Conservation (phyloP, 2,113 vertebrate species). For the Chascanopsetta lugubris region DNA sequence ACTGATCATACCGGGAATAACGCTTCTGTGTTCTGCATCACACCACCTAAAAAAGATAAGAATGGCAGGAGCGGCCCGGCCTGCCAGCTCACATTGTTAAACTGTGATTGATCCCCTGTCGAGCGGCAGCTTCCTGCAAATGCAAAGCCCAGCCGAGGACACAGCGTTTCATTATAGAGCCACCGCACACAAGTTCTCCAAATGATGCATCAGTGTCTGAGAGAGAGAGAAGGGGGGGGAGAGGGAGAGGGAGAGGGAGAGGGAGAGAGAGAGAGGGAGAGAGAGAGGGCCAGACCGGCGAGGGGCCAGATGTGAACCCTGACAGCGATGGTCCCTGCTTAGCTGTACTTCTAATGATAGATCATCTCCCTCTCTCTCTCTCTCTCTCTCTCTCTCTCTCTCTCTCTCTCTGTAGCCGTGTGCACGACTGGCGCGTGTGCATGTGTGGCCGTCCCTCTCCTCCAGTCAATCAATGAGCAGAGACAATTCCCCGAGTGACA, state of each 20-base stretch:
- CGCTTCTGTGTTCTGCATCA: constrained; percentile 41
- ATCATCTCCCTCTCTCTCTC: constrained; percentile 37
- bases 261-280: constrained; percentile 47
- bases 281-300: constrained; percentile 44
- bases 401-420: background rate
- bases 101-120: constrained; percentile 64
- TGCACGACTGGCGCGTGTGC: constrained; percentile 54
- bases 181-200: constrained; percentile 51
- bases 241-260: constrained; percentile 45
- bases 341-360: constrained; percentile 59
- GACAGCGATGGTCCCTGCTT: constrained; percentile 35
- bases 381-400: constrained; percentile 20
- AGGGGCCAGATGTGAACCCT: constrained; percentile 59
- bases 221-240: too few relatives aligned
- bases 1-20: constrained; percentile 49
- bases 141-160: constrained; percentile 62
- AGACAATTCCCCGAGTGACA: constrained; percentile 78
- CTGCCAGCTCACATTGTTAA: constrained; percentile 61
- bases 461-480: constrained; percentile 77
- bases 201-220: constrained; percentile 52
- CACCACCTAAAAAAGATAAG: constrained; percentile 52
- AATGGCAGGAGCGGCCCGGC: constrained; percentile 28
- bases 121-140: constrained; percentile 47
- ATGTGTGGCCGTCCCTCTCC: constrained; percentile 68
- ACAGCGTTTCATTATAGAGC: constrained; percentile 54